Percentiles rank a stretch among this genome's conserved stretches.
These are phyloP conservation scores for Lanius collurio DNA, from an alignment of 2,113 vertebrate species.

Conservation along the genomic window DNA sequence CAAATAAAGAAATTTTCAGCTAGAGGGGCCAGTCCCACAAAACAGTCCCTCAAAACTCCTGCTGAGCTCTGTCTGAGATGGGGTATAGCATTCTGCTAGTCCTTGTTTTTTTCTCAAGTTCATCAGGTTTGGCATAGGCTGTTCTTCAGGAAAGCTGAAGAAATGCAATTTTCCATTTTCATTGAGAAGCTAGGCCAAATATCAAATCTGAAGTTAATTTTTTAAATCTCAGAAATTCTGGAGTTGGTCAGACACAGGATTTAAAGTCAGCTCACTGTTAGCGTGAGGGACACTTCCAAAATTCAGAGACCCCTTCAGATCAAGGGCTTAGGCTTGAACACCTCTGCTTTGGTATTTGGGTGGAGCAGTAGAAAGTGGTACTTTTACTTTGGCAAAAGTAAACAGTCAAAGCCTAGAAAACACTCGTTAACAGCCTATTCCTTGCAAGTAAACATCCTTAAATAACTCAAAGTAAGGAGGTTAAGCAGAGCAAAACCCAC, in stretches of 20 bases:
- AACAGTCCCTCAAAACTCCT: neutral
- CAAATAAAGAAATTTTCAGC: conserved; percentile 2
- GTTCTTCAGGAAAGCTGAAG: neutral
- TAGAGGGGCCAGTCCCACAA: neutral
- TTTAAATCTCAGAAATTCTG: neutral
- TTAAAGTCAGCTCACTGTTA: neutral
- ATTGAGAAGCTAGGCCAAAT: neutral
- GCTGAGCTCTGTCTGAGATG: neutral
- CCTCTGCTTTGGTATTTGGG: neutral
- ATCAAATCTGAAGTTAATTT: neutral
- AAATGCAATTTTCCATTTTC: conserved; percentile 31
- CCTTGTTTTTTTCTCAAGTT: neutral
- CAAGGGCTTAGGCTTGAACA: rapidly evolving
- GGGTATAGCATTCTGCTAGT: neutral
- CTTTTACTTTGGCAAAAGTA: neutral
- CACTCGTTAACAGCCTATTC: neutral
- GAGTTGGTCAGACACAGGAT: neutral
- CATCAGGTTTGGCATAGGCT: neutral
- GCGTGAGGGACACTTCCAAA: neutral
- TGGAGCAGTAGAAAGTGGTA: neutral
- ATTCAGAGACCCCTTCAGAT: neutral
- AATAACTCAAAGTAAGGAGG: neutral
- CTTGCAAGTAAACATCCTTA: neutral
- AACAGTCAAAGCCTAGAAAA: neutral
- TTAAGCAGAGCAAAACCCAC: neutral